Evolutionary conservation across 92 coral and sea anemone genomes (phyloP).

Genomic region (Paragorgia papillata): DNA sequence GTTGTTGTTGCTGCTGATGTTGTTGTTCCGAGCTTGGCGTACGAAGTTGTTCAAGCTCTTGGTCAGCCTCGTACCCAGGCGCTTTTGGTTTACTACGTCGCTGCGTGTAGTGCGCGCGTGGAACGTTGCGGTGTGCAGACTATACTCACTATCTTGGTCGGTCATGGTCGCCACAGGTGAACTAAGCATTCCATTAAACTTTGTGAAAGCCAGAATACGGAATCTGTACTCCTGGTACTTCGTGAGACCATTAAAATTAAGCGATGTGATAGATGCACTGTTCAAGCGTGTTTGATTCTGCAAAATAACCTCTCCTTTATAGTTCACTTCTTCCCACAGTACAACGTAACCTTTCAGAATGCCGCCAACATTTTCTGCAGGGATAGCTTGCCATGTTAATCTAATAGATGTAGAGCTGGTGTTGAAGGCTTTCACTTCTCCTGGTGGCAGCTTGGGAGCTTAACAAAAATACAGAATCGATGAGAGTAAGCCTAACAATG

Average conservation of each 20-base stretch:
- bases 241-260: conserved; percentile 58
- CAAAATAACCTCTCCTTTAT: conserved; percentile 1
- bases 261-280: background rate
- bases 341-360: conserved; percentile 27
- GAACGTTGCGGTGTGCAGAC: no score
- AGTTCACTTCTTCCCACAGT: conserved; percentile 17
- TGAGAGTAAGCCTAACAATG: no score
- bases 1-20: no score
- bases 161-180: conserved; percentile 62
- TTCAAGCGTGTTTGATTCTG: conserved; percentile 29
- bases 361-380: conserved; percentile 25
- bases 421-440: conserved; percentile 14
- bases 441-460: conserved; percentile 31
- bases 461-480: background rate
- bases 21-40: no score
- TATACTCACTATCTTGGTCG: conserved; percentile 75
- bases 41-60: no score
- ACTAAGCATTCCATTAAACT: conserved; percentile 73
- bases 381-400: conserved; percentile 24
- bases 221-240: conserved; percentile 72
- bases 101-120: no score
- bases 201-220: conserved; percentile 79
- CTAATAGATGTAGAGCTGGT: conserved; percentile 31
- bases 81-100: no score
- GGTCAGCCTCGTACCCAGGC: no score